These are phyloP conservation scores for Steinernema feltiae DNA, from an alignment of 1,140 invertebrate species.

Conservation along the genomic window DNA sequence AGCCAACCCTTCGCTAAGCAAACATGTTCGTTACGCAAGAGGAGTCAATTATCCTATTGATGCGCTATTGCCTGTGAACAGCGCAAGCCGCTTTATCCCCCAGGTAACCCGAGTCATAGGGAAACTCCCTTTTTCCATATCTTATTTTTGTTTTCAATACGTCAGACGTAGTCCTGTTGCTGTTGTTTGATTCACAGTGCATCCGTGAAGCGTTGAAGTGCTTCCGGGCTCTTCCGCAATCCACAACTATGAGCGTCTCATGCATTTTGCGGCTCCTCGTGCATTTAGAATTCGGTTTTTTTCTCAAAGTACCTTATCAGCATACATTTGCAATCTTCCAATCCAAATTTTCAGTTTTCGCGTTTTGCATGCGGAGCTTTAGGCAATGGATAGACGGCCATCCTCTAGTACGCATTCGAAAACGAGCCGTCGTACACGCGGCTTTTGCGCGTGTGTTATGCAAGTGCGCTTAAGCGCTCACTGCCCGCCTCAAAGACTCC, in stretches of 20 bases:
- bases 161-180: too few relatives aligned
- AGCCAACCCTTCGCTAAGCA: slow-evolving; percentile 9
- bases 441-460: neutral
- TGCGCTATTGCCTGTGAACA: slow-evolving; percentile 13
- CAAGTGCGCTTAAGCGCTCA: neutral
- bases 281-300: neutral
- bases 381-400: too few relatives aligned
- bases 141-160: neutral
- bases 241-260: too few relatives aligned
- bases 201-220: neutral
- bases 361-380: too few relatives aligned
- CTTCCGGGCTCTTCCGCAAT: neutral
- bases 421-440: slow-evolving; percentile 6
- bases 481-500: neutral
- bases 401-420: too few relatives aligned
- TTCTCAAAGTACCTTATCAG: neutral
- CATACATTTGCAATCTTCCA: too few relatives aligned
- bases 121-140: neutral
- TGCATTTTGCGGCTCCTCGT: neutral
- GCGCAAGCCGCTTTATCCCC: neutral
- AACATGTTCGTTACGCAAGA: slow-evolving; percentile 15
- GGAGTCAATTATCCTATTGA: slow-evolving; percentile 14
- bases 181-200: too few relatives aligned
- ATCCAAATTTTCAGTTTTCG: neutral
- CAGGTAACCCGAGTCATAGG: neutral